Evolutionary conservation across 2,113 vertebrate genomes (phyloP).

Genomic region (Mandrillus leucophaeus): DNA sequence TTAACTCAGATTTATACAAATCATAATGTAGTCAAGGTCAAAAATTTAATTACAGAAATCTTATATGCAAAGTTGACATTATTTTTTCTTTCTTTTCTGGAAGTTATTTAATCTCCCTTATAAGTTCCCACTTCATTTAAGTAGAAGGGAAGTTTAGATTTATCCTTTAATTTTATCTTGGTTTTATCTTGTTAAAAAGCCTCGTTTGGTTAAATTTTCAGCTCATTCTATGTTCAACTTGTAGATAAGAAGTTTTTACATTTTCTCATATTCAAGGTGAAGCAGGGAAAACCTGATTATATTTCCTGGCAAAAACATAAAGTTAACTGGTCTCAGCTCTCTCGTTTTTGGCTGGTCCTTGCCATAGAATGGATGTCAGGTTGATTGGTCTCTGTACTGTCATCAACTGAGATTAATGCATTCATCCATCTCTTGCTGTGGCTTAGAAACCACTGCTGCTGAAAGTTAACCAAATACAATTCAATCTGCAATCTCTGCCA

Average conservation of each 20-base stretch:
- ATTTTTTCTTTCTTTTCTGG: neutral
- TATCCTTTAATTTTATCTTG: constrained; percentile 18
- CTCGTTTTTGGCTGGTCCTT: neutral
- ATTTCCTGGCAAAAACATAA: neutral
- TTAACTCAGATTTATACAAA: constrained; percentile 35
- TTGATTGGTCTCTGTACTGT: neutral
- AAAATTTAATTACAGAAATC: constrained; percentile 23
- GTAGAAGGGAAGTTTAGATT: neutral
- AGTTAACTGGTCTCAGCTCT: neutral
- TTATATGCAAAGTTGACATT: neutral
- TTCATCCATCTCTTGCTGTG: neutral
- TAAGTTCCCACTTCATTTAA: neutral
- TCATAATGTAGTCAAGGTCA: neutral
- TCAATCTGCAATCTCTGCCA: fast-evolving
- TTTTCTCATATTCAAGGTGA: constrained; percentile 4
- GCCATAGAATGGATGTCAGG: neutral
- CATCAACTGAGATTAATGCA: neutral
- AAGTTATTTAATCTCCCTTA: constrained; percentile 28
- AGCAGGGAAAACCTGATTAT: neutral
- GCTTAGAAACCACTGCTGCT: neutral
- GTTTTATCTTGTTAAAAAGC: constrained; percentile 19
- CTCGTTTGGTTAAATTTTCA: constrained; percentile 2
- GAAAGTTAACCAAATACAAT: fast-evolving
- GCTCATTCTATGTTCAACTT: neutral
- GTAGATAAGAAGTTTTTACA: neutral